phyloP scores from a whole-genome alignment of 2,888 invertebrate genomes.

The Lasioglossum villosulum region DNA sequence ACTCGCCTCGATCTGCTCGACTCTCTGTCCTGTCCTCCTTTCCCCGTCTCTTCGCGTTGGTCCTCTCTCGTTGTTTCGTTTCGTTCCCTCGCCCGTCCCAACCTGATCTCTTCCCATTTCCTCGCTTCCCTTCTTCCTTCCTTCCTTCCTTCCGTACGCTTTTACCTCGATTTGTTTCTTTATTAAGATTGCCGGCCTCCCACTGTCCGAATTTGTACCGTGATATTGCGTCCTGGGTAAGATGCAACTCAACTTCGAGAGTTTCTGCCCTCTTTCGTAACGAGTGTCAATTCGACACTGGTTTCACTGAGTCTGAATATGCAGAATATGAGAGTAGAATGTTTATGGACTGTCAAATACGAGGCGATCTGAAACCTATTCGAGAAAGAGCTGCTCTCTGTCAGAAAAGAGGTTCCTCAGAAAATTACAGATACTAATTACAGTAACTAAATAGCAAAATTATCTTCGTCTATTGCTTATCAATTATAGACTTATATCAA shows the following conservation, averaged over 20 bases:
- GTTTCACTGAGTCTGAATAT: neutral
- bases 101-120: neutral
- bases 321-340: neutral
- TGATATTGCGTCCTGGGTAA: neutral
- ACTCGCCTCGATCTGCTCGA: constrained; percentile 13
- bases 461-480: no score
- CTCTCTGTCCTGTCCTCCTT: constrained; percentile 11
- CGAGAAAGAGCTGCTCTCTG: no score
- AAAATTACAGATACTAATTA: neutral
- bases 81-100: neutral
- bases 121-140: constrained; percentile 13
- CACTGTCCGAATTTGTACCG: neutral
- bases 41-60: constrained; percentile 16
- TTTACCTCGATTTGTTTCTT: constrained; percentile 17
- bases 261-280: neutral
- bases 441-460: no score
- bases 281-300: neutral
- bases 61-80: constrained; percentile 40
- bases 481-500: no score
- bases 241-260: neutral
- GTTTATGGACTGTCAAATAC: neutral
- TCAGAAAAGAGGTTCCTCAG: no score
- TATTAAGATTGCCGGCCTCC: neutral
- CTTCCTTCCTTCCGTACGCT: neutral
- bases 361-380: no score